These are phyloP conservation scores for Fopius arisanus DNA, from an alignment of 1,140 invertebrate genomes.

Conservation along the genomic window DNA sequence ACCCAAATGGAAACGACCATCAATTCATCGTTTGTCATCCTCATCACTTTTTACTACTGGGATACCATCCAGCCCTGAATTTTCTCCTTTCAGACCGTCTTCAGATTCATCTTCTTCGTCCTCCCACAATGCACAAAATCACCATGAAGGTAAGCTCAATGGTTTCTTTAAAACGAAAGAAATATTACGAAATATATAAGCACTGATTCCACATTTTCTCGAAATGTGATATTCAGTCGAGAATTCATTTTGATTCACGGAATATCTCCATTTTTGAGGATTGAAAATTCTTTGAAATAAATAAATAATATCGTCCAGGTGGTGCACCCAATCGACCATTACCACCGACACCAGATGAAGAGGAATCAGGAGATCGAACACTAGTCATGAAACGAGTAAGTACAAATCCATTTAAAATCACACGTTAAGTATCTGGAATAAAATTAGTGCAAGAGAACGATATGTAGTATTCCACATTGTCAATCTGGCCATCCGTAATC, in stretches of 20 bases:
- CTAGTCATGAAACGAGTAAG: constrained; percentile 89
- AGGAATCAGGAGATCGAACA: constrained; percentile 86
- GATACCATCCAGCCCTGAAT: constrained; percentile 73
- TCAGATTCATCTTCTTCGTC: constrained; percentile 58
- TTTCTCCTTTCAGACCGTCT: constrained; percentile 81
- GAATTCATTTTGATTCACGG: too few species aligned
- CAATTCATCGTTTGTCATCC: constrained; percentile 51
- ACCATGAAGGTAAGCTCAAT: constrained; percentile 66
- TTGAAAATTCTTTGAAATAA: too few species aligned
- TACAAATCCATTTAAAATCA: constrained; percentile 27
- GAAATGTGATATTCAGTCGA: background rate
- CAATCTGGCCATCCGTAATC: constrained; percentile 37
- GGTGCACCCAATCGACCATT: constrained; percentile 89
- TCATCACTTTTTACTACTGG: constrained; percentile 36
- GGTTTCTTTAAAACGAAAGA: background rate
- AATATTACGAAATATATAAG: too few species aligned
- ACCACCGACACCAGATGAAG: constrained; percentile 92
- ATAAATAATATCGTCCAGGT: constrained; percentile 49
- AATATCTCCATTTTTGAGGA: too few species aligned
- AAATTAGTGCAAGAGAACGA: constrained; percentile 42
- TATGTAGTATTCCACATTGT: constrained; percentile 37
- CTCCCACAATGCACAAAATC: constrained; percentile 61
- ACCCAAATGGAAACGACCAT: constrained; percentile 29
- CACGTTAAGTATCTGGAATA: background rate
- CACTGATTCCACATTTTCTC: too few species aligned